Base-by-base conservation (phyloP, 2,888 invertebrate species). In the Caenorhabditis sinica region DNA sequence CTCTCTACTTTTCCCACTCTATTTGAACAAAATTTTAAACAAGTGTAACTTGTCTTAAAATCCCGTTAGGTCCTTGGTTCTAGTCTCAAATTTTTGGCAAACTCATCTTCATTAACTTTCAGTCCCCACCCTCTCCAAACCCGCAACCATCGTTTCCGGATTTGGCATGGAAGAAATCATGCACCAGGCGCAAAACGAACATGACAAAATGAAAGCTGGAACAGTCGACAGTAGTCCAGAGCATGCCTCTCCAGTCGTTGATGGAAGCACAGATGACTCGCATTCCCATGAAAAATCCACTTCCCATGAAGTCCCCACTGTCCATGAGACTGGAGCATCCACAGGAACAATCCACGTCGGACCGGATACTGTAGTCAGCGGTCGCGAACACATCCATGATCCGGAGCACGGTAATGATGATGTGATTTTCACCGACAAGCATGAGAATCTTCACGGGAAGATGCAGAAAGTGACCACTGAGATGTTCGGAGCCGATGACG, bases 331-430 rank as follows among this genome's bases (percentile, higher is more conserved):
- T n/a, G n/a, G n/a, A n/a, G 8, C 65, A 65, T 20, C 65, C 5
- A 2, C 33, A 1, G n/a, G 40, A 20, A 40, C n/a, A 6, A 60
- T 30, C n/a, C 60, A 61, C n/a, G 13, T 61, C 13, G 61, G 56
- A 11, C 56, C 56, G 20, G 56, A 56, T 8, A 56, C 56, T 6
- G 15, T 56, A 13, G 56, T 56, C 13, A 28, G 15, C 15, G 56
- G 56, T 15, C 30, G 68, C 15, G 68, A 68, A 23, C 68, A 68
- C 33, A 68, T 68, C 15, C 68, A 68, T 53, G 68, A 68, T 40
- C 56, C 69, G 15, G 69, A 69, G 20, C 69, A 69, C n/a, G 69
- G 69, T 43, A 56, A 56, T 25, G 69, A 40, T 25, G 69, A 69
- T 2, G 53, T 56, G 4, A 56, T 51, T 11, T 25, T 66, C 15